Conservation (phyloP, 2,888 invertebrate genomes). For the Lithodes maja region DNA sequence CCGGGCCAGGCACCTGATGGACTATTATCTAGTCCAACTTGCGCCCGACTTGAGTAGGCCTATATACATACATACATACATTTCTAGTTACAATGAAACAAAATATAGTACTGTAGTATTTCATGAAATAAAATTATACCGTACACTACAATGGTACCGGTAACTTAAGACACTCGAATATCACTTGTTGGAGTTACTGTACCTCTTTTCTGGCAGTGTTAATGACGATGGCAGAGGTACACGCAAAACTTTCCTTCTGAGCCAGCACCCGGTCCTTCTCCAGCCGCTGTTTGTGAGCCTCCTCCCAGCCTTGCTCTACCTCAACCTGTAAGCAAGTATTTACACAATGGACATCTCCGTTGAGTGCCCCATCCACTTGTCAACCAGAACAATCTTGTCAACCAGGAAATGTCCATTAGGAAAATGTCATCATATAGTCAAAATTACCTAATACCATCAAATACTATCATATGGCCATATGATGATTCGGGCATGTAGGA, state of each 20-base stretch:
- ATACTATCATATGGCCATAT: too few relatives aligned
- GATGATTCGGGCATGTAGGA: too few relatives aligned
- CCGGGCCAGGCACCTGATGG: too few relatives aligned
- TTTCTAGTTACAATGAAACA: background rate
- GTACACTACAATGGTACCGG: background rate
- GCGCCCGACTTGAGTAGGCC: too few relatives aligned
- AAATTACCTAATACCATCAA: too few relatives aligned
- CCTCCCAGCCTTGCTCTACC: constrained; percentile 55
- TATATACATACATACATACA: constrained; percentile 11
- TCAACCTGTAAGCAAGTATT: constrained; percentile 31
- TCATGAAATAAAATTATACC: background rate
- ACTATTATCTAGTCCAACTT: too few relatives aligned
- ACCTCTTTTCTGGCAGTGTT: constrained; percentile 55
- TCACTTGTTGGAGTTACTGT: background rate
- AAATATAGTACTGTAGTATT: background rate
- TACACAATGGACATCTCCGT: background rate
- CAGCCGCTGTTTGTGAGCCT: constrained; percentile 49
- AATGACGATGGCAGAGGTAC: constrained; percentile 44
- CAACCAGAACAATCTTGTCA: too few relatives aligned
- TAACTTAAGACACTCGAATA: too few relatives aligned
- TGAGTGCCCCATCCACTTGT: too few relatives aligned
- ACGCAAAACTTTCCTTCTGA: constrained; percentile 52
- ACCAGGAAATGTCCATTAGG: too few relatives aligned
- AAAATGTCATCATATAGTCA: too few relatives aligned
- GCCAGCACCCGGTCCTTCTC: constrained; percentile 45